Base-by-base conservation (phyloP, 2,888 invertebrate genomes). In the Drosophila parthenogenetica region DNA sequence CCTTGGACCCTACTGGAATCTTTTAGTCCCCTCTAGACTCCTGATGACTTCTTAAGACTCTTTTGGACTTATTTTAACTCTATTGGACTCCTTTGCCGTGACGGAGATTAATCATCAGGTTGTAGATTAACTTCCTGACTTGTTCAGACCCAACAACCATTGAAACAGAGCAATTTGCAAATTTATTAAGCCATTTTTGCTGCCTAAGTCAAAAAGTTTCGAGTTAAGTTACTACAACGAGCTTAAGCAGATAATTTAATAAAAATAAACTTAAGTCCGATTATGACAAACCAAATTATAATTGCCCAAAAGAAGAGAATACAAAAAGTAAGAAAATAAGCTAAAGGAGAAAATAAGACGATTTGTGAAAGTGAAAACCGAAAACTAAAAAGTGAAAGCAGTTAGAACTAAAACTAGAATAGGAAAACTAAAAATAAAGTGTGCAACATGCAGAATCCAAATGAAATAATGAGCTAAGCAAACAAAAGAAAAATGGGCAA, bases 361-460 rank as follows among this genome's bases (percentile, higher is more conserved):
- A 55, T 42, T 54, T 42, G 42, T 35, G 54, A 29, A 55, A 32
- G 35, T 43, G 43, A 55, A 55, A 54, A 43, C 17, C 3, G 22
- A 22, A 5, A 0, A 32, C 19, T 43, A 19, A 55, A 55, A 54
- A 43, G 19, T 55, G 43, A 55, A 55, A 55, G 54, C 17, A 13
- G 7, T 13, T 35, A 35, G 13, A 35, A 35, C 35, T 35, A 13
- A 35, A 35, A 35, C 35, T 35, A 35, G 22, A 22, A 22, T 22
- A 5, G 22, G 5, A 22, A 13, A 35, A 13, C 13, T 35, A 35
- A 35, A 35, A 35, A 1, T 13, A 35, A 35, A 40, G 54, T 50
- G 35, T 49, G 72, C 75, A 58, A 48, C 63, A 72, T 37, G 39
- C 22, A 59, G 39, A 42, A 49, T 49, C 25, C 22, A 48, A 39